Conservation (phyloP, 2,113 vertebrate species). For the Macaca fascicularis region DNA sequence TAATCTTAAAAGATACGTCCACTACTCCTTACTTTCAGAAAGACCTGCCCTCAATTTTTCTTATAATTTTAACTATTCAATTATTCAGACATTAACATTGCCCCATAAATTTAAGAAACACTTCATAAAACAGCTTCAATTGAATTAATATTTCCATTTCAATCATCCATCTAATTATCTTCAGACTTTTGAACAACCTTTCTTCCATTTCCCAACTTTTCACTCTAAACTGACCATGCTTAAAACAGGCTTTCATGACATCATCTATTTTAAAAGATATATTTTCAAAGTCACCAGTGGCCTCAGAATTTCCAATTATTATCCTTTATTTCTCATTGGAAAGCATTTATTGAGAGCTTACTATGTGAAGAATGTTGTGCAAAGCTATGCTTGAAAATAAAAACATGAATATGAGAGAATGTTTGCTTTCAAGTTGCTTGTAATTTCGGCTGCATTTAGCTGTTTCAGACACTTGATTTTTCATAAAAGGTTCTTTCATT, state of each 20-base stretch:
- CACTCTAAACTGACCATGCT: background rate
- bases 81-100: background rate
- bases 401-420: background rate
- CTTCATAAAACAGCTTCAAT: background rate
- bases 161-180: background rate
- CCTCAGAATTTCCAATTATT: background rate
- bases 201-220: background rate
- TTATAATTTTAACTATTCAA: background rate
- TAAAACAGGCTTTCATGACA: background rate
- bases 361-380: background rate
- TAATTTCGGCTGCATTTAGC: background rate
- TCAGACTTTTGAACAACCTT: background rate
- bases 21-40: background rate
- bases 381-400: background rate
- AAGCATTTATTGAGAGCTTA: background rate
- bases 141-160: background rate
- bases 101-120: background rate
- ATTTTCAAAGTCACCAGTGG: background rate
- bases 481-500: background rate
- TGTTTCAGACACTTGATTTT: background rate
- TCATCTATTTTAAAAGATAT: background rate
- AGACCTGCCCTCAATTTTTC: background rate
- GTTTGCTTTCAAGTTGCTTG: background rate
- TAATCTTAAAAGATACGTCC: background rate
- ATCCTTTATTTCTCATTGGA: background rate